Conservation (phyloP, 2,888 invertebrate genomes). For the Notodonta dromedarius region DNA sequence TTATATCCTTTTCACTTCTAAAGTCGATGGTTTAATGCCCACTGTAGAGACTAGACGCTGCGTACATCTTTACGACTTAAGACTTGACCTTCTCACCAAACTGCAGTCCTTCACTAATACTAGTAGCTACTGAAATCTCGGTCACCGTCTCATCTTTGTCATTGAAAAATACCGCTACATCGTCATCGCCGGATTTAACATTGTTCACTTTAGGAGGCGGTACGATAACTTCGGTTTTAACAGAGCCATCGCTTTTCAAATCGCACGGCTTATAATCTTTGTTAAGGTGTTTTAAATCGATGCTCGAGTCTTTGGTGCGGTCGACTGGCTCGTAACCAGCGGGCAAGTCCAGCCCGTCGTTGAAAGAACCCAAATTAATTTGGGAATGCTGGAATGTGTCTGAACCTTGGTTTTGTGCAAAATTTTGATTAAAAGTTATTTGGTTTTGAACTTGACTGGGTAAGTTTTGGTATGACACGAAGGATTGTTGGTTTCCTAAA, state of each 20-base stretch:
- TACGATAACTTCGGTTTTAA: conserved; percentile 70
- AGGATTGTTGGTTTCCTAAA: neutral
- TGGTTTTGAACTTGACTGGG: conserved; percentile 14
- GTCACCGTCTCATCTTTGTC: conserved; percentile 66
- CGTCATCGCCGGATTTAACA: conserved; percentile 68
- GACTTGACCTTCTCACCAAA: conserved; percentile 62
- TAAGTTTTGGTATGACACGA: conserved; percentile 16
- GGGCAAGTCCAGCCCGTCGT: conserved; percentile 66
- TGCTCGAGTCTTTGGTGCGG: conserved; percentile 48
- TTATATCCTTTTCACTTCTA: too few species aligned
- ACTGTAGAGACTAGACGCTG: conserved; percentile 60
- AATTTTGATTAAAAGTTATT: conserved; percentile 13
- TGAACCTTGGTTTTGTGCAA: conserved; percentile 22
- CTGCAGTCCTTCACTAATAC: conserved; percentile 68
- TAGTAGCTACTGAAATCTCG: conserved; percentile 77
- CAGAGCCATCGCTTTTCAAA: conserved; percentile 70
- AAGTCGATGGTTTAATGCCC: conserved; percentile 24
- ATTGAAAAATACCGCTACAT: conserved; percentile 84
- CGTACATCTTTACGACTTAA: conserved; percentile 33
- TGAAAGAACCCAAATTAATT: conserved; percentile 40
- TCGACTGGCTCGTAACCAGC: conserved; percentile 75
- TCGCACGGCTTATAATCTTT: conserved; percentile 67
- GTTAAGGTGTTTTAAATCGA: too few species aligned
- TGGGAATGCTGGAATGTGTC: conserved; percentile 15
- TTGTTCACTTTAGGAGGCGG: conserved; percentile 62